Evolutionary conservation across 1,140 invertebrate genomes (phyloP).

Genomic region (Brachionus manjavacas): DNA sequence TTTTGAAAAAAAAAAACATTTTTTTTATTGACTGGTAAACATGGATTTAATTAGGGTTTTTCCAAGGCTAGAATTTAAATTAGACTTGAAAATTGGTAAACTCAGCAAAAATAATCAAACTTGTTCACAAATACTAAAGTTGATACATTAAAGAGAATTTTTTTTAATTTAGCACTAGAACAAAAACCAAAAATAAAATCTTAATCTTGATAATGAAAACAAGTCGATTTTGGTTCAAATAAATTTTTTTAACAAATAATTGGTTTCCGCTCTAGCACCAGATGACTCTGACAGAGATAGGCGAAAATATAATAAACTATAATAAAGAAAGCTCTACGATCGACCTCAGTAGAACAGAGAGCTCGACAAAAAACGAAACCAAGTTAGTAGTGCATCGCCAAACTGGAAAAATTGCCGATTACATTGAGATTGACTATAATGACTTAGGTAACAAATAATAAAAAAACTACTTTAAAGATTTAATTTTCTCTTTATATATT

Average conservation of each 20-base stretch:
- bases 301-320: neutral
- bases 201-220: neutral
- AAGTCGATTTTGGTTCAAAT: neutral
- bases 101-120: neutral
- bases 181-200: neutral
- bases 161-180: neutral
- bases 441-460: neutral
- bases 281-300: slow-evolving; percentile 11
- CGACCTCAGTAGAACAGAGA: neutral
- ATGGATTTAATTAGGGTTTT: neutral
- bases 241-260: neutral
- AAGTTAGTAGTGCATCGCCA: neutral
- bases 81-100: neutral
- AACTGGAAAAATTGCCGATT: neutral
- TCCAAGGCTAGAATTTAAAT: neutral
- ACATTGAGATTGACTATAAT: slow-evolving; percentile 26
- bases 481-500: neutral
- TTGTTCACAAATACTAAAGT: neutral
- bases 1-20: neutral
- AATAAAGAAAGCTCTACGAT: neutral
- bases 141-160: neutral
- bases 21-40: neutral
- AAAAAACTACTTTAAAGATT: neutral
- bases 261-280: neutral
- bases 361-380: neutral